Conservation (phyloP, 2,113 vertebrate genomes). For the Oenanthe oenanthe region DNA sequence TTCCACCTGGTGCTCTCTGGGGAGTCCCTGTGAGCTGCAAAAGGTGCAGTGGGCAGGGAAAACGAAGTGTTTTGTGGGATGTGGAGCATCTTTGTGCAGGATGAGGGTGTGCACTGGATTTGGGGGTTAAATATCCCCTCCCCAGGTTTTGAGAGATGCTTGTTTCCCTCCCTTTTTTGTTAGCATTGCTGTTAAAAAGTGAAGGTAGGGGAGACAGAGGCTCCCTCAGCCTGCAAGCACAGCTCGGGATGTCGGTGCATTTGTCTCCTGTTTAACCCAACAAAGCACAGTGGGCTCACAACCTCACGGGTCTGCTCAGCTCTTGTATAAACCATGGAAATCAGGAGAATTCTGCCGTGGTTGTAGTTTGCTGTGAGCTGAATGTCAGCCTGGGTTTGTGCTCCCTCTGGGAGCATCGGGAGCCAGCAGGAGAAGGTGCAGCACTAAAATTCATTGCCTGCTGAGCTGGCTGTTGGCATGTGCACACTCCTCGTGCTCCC, state of each 20-base stretch:
- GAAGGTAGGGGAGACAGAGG: neutral
- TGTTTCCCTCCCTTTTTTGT: fast-evolving
- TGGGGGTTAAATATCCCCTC: neutral
- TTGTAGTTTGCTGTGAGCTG: neutral
- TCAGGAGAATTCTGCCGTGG: neutral
- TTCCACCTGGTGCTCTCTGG: neutral
- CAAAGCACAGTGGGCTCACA: fast-evolving
- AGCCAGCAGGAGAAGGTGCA: neutral
- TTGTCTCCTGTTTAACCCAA: neutral
- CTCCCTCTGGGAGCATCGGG: neutral
- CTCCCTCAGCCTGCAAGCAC: fast-evolving
- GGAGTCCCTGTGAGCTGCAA: neutral
- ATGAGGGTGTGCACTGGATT: neutral
- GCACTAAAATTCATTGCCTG: neutral
- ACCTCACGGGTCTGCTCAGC: neutral
- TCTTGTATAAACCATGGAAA: neutral
- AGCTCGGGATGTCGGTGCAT: neutral
- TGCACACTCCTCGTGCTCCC: neutral
- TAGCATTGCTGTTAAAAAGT: neutral
- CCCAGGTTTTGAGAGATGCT: neutral
- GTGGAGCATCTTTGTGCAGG: fast-evolving
- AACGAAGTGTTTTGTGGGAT: fast-evolving
- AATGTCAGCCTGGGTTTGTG: neutral
- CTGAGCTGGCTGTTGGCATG: neutral
- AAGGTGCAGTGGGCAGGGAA: neutral